Evolutionary conservation across 2,888 invertebrate genomes (phyloP), one percentile per base, ranked within the genome.

Genomic region (Melikaiella ostensackeni): DNA sequence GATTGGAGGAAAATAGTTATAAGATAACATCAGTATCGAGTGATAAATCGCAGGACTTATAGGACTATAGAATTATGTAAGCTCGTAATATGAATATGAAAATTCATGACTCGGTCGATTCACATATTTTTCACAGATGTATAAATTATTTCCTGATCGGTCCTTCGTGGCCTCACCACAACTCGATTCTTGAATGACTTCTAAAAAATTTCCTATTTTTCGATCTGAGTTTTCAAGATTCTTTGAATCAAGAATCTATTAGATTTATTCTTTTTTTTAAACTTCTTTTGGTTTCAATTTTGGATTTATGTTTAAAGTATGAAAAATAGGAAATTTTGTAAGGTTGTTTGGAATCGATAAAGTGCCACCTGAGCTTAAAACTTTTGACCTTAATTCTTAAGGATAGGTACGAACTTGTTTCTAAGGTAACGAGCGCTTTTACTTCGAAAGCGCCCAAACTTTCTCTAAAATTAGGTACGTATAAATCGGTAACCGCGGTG

Each of bases 401-500:
- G 79, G 62, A 78, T 86, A 86, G 75, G 27, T 27, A 74, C 80
- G 77, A 74, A 74, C 27, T 76, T 77, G 80, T 80, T 81, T 77
- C 81, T 84, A 85, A 85, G 87, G 85, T 87, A 87, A 87, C 85
- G 87, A 86, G 85, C 83, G 84, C 85, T 82, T 80, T 82, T 82
- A 83, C 81, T 82, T 78, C 77, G 38, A 57, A 57, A 30, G 76
- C 70, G 59, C 75, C 73, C 70, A 75, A 75, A 42, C 61, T 59
- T 77, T 75, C n/a, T 79, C 76, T 50, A 66, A 35, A 79, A 77
- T 81, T 79, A 83, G 81, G 83, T 87, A 87, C 87, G 88, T 88
- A 88, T 88, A 87, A 88, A 88, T 90, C 89, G 90, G 91, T 91
- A 91, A 91, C 91, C 90, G 90, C 89, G 88, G 87, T 89, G 86